Evolutionary conservation across 2,113 vertebrate species (phyloP).

Genomic region (Hippolais icterina): DNA sequence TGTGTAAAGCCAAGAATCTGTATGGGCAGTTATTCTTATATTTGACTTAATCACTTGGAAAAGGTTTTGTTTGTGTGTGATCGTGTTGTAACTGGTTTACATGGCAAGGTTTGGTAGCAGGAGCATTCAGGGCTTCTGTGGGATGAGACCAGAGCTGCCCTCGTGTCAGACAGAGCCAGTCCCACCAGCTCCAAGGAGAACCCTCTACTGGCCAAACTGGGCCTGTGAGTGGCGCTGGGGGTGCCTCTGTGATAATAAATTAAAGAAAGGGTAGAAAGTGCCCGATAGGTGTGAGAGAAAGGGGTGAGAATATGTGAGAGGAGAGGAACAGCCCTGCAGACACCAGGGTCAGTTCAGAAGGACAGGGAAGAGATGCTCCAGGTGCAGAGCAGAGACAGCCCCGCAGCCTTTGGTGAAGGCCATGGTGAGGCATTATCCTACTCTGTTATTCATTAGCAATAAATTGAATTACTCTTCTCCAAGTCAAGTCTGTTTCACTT

Average conservation of each 20-base stretch:
- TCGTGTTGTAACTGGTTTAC: background rate
- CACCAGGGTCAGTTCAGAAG: background rate
- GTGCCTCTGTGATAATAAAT: background rate
- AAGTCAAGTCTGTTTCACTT: background rate
- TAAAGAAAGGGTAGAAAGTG: background rate
- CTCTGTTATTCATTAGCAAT: background rate
- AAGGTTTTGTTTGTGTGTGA: background rate
- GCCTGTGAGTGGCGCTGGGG: background rate
- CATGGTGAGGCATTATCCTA: background rate
- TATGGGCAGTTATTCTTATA: background rate
- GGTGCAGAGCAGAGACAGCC: background rate
- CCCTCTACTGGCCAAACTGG: fast-evolving
- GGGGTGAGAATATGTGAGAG: background rate
- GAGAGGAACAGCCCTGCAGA: background rate
- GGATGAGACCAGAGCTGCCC: background rate
- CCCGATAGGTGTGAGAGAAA: background rate
- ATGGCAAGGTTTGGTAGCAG: background rate
- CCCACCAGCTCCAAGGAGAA: background rate
- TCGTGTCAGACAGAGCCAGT: fast-evolving
- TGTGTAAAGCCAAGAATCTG: background rate
- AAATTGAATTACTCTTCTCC: background rate
- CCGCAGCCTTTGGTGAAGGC: background rate
- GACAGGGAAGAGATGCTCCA: background rate
- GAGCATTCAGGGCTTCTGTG: fast-evolving
- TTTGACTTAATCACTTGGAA: background rate